phyloP scores from a whole-genome alignment of 1,140 invertebrate species.

The Gonatopus flavifemur region DNA sequence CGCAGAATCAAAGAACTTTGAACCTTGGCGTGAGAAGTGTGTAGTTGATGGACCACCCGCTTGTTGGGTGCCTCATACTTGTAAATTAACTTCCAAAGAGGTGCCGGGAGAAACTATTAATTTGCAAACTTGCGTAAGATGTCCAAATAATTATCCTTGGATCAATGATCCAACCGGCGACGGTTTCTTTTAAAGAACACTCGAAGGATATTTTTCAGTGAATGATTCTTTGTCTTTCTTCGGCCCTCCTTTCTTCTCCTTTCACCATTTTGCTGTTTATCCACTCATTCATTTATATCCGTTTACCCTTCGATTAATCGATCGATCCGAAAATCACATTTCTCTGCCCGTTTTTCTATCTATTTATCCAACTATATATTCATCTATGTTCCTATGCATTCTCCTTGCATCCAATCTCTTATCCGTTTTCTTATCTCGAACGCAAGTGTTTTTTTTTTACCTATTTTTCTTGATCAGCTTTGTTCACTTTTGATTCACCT shows the following conservation, averaged over 20 bases:
- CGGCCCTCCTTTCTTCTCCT: not conserved
- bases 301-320: too few species aligned
- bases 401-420: too few species aligned
- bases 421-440: too few species aligned
- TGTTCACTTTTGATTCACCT: too few species aligned
- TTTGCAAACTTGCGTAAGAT: conserved; percentile 88
- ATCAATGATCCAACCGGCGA: conserved; percentile 90
- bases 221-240: not conserved
- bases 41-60: conserved; percentile 74
- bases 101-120: conserved; percentile 91
- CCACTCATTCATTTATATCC: too few species aligned
- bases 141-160: conserved; percentile 94
- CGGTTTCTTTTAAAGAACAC: conserved; percentile 84
- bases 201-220: not conserved
- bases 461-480: too few species aligned
- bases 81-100: conserved; percentile 89
- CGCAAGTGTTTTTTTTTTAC: too few species aligned
- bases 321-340: too few species aligned
- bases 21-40: conserved; percentile 93
- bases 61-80: conserved; percentile 87
- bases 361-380: too few species aligned
- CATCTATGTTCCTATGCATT: too few species aligned
- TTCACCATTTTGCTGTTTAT: not conserved
- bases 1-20: conserved; percentile 85
- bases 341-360: too few species aligned